Evolutionary conservation across 2,888 invertebrate species (phyloP).

Genomic region (Siphlonurus alternatus): DNA sequence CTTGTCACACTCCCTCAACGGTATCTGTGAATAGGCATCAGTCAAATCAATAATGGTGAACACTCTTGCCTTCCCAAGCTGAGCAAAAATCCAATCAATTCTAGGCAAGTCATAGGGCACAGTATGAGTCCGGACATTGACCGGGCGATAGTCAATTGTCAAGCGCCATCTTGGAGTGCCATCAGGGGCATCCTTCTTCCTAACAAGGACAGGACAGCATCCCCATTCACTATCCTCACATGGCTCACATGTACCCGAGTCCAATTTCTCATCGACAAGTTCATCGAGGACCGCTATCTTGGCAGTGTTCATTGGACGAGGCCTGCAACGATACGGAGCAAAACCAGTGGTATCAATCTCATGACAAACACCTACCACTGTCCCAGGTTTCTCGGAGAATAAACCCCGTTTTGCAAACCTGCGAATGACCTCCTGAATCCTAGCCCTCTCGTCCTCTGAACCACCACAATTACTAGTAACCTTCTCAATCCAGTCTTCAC

Average conservation of each 20-base stretch:
- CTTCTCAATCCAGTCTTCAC: too few relatives aligned
- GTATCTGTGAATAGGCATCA: neutral
- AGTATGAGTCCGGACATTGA: neutral
- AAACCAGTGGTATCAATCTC: neutral
- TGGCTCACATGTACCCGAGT: conserved; percentile 12
- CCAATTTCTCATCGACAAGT: conserved; percentile 11
- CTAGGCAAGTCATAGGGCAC: neutral
- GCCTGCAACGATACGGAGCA: conserved; percentile 3
- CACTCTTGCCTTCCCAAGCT: neutral
- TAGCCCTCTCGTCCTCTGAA: neutral
- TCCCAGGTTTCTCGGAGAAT: neutral
- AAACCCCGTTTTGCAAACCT: neutral
- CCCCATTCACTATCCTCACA: conserved; percentile 10
- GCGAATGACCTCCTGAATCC: neutral
- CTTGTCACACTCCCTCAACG: neutral
- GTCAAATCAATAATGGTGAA: neutral
- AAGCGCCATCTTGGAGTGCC: neutral
- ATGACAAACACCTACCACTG: neutral
- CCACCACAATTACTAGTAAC: too few relatives aligned
- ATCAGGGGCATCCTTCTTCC: neutral
- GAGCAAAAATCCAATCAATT: neutral
- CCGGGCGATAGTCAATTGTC: neutral
- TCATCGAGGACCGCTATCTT: conserved; percentile 12
- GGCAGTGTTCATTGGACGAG: conserved; percentile 11
- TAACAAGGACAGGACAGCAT: conserved; percentile 6